Base-by-base conservation (phyloP, 2,888 invertebrate genomes). In the Anodontia alba region DNA sequence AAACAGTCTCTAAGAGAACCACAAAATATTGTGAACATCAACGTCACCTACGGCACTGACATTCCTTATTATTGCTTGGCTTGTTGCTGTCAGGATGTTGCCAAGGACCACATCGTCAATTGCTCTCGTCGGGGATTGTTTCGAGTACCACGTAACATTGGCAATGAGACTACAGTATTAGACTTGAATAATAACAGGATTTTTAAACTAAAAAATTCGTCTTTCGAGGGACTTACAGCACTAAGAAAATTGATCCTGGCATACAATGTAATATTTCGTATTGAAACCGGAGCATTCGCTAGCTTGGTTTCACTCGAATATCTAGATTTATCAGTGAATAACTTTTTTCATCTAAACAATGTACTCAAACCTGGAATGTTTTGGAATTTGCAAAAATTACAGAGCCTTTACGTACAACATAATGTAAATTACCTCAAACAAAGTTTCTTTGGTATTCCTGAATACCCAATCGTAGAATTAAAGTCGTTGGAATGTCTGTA, bases 321-420 rank as follows among this genome's bases (percentile, higher is more conserved):
- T 1, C 36, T 83, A 17, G 75, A 51, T 66, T 29, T 83, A 23
- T 33, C 75, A 51, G 77, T 62, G 8, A 78, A 83, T 42, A 57
- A 26, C 10, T 38, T 62, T 46, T n/a, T 33, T 0, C n/a, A 67
- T 8, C 68, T 68, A 7, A 67, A 75, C 26, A 72, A 49, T 3
- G 73, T 75, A 0, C 42, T 83, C 2, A n/a, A 38, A 36, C 62
- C 73, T 10, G 83, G 83, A 0, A 73, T 80, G 2, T 83, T 83
- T 78, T 23, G 20, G 2, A 78, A 75, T 2, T 62, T 83, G n/a
- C 2, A 10, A 5, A 75, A 74, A 36, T 26, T 83, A 0, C 71
- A 46, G 29, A 36, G 42, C n/a, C 73, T 83, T 10, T 54, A 67
- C 12, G 43, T 83, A 31, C 77, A 80, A 17, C 33, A 67, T 0